Conservation (phyloP, 92 coral and sea anemone genomes). For the Phenganax stokvisi region DNA sequence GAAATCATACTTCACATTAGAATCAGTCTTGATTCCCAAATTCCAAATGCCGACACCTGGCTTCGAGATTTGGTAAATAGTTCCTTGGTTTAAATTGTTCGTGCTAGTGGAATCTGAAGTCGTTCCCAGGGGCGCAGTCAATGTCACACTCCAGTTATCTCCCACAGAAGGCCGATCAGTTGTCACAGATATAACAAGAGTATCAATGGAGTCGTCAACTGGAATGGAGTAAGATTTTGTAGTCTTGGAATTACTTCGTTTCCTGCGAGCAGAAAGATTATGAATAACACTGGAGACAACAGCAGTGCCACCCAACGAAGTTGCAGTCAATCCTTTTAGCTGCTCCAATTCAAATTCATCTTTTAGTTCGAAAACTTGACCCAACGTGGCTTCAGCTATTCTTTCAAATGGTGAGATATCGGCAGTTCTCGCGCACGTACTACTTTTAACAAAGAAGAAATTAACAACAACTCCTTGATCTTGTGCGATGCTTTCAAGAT, state of each 20-base stretch:
- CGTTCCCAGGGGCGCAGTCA: conserved; percentile 44
- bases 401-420: conserved; percentile 49
- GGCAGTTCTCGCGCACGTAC: neutral
- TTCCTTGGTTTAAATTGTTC: conserved; percentile 11
- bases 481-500: neutral
- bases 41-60: conserved; percentile 30
- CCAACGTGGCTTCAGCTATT: conserved; percentile 64
- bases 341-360: conserved; percentile 51
- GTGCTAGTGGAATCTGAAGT: neutral
- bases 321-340: conserved; percentile 60
- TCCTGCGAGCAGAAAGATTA: conserved; percentile 49
- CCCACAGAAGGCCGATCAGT: conserved; percentile 37
- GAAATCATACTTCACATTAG: conserved; percentile 27
- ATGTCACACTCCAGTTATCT: conserved; percentile 39
- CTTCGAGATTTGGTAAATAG: conserved; percentile 15
- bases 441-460: conserved; percentile 13
- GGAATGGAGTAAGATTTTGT: conserved; percentile 42
- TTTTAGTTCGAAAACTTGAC: conserved; percentile 56
- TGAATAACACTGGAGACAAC: conserved; percentile 52
- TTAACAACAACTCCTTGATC: conserved; percentile 14
- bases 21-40: conserved; percentile 11
- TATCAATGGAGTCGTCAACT: conserved; percentile 74
- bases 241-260: conserved; percentile 44
- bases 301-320: conserved; percentile 65
- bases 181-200: conserved; percentile 54